phyloP scores from a whole-genome alignment of 2,888 invertebrate species.

The Rhagonycha lutea region DNA sequence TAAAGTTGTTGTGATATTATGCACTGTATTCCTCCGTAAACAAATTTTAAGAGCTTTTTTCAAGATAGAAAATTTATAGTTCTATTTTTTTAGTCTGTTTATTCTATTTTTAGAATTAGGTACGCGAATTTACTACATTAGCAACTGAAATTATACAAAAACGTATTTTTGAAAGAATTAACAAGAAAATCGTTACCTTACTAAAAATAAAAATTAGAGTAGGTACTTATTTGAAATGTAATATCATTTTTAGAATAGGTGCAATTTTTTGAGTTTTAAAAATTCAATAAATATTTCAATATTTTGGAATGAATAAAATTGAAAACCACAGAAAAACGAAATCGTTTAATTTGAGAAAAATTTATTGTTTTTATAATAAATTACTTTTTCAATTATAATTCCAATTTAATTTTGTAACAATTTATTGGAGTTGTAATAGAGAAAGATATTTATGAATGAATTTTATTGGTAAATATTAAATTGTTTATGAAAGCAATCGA shows the following conservation, averaged over 20 bases:
- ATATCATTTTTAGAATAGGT: too few relatives aligned
- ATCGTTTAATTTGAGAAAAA: too few relatives aligned
- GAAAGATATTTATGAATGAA: background rate
- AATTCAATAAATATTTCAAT: background rate
- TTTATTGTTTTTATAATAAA: background rate
- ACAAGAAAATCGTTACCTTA: background rate
- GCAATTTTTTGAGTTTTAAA: background rate
- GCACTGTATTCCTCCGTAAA: background rate
- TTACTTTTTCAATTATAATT: background rate
- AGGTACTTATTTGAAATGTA: too few relatives aligned
- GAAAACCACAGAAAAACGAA: background rate
- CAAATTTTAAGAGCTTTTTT: background rate
- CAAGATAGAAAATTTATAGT: background rate
- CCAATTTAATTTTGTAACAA: background rate
- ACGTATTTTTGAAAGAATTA: background rate
- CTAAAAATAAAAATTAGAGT: background rate
- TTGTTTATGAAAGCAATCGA: background rate
- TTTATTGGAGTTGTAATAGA: background rate
- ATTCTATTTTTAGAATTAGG: background rate
- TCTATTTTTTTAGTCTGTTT: background rate
- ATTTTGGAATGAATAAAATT: background rate
- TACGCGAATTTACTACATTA: background rate
- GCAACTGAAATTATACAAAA: background rate
- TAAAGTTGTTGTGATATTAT: too few relatives aligned
- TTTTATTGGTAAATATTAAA: background rate